Conservation (phyloP, 1,140 invertebrate genomes). For the Zaprionus davidi region DNA sequence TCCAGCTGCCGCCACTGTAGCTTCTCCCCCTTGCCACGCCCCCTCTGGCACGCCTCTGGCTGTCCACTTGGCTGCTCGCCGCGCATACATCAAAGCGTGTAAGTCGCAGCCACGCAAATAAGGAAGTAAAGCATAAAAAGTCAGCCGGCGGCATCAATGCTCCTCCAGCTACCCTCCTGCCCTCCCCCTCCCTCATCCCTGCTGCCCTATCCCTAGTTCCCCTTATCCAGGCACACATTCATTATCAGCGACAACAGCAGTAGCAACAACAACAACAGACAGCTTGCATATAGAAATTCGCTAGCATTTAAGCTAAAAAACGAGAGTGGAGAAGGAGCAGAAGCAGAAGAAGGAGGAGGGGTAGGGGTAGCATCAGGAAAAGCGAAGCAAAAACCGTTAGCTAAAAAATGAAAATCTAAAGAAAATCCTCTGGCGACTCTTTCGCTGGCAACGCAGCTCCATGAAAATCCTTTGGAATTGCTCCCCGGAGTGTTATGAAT, state of each 20-base stretch:
- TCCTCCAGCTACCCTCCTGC: not conserved
- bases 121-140: constrained; percentile 79
- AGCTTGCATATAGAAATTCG: constrained; percentile 69
- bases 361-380: constrained; percentile 13
- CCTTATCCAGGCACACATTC: constrained; percentile 68
- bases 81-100: constrained; percentile 79
- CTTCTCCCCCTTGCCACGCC: not conserved
- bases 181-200: not conserved
- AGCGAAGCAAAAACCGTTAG: constrained; percentile 25
- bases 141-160: constrained; percentile 45
- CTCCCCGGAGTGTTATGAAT: constrained; percentile 84
- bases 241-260: constrained; percentile 70
- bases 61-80: constrained; percentile 70
- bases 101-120: constrained; percentile 74
- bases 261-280: constrained; percentile 56
- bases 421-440: constrained; percentile 78
- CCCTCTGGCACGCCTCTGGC: constrained; percentile 22
- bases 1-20: constrained; percentile 8
- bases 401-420: constrained; percentile 79
- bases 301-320: constrained; percentile 71
- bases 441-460: constrained; percentile 65
- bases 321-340: constrained; percentile 14
- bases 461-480: constrained; percentile 84
- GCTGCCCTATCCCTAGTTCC: not conserved
- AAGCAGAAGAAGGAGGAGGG: constrained; percentile 24